phyloP scores from a whole-genome alignment of 2,888 invertebrate genomes.

The Pachliopta kotzebuea region DNA sequence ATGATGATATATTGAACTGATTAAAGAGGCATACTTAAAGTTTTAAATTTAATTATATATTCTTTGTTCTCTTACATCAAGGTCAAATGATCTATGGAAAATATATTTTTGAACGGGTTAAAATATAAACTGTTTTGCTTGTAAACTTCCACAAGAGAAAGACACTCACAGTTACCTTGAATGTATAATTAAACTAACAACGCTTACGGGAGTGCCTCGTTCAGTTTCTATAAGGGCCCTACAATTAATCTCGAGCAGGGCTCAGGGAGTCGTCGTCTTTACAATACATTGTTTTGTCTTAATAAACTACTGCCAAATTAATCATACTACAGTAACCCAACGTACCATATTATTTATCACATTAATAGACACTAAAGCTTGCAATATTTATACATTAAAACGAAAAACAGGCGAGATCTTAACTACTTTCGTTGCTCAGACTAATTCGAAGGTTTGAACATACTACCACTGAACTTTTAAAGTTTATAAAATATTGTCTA shows the following conservation, averaged over 20 bases:
- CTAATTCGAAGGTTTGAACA: too few relatives aligned
- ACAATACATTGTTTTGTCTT: slow-evolving; percentile 9
- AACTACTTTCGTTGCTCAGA: too few relatives aligned
- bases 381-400: not conserved
- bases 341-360: not conserved
- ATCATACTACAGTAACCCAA: not conserved
- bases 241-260: not conserved
- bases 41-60: too few relatives aligned
- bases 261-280: not conserved
- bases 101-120: not conserved
- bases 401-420: not conserved
- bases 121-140: not conserved
- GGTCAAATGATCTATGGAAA: not conserved
- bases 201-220: slow-evolving; percentile 10
- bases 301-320: slow-evolving; percentile 7
- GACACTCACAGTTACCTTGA: slow-evolving; percentile 5
- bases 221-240: slow-evolving; percentile 8
- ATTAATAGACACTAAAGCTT: not conserved
- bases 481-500: too few relatives aligned
- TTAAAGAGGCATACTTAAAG: too few relatives aligned
- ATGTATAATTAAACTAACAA: slow-evolving; percentile 21
- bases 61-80: not conserved
- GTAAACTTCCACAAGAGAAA: not conserved
- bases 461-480: too few relatives aligned
- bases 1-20: too few relatives aligned